These are phyloP conservation scores for Azemiops feae DNA, from an alignment of 2,113 vertebrate species.

Conservation along the genomic window DNA sequence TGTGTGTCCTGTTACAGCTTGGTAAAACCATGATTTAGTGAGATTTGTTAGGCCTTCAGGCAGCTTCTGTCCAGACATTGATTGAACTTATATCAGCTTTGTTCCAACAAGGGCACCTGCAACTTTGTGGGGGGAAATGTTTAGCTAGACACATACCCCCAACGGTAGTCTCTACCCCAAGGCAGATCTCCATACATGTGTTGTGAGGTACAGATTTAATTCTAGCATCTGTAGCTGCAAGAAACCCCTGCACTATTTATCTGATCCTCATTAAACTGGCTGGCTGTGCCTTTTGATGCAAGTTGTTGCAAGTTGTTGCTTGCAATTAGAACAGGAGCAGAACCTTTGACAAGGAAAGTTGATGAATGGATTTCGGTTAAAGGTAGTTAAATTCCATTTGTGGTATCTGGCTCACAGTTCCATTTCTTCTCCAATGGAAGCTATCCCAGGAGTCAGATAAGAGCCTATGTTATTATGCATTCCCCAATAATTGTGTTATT, in stretches of 20 bases:
- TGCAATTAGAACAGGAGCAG: too few relatives aligned
- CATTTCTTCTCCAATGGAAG: background rate
- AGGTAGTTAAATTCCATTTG: background rate
- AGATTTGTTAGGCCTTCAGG: background rate
- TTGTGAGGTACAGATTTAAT: background rate
- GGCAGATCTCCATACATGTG: background rate
- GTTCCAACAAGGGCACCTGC: background rate
- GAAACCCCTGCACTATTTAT: background rate
- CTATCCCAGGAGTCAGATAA: too few relatives aligned
- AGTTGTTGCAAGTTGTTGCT: background rate
- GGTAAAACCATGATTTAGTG: background rate
- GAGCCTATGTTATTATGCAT: background rate
- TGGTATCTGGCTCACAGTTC: background rate
- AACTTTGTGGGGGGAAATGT: background rate
- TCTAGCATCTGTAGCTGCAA: background rate
- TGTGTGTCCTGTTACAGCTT: background rate
- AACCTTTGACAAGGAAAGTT: background rate
- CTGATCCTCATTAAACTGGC: background rate
- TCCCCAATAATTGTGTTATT: background rate
- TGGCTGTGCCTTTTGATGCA: background rate
- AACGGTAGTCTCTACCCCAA: background rate
- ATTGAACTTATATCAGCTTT: background rate
- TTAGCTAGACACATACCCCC: too few relatives aligned
- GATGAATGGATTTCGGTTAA: background rate
- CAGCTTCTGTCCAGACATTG: background rate